phyloP scores from a whole-genome alignment of 2,888 invertebrate genomes.

The Serrognathus titanus region DNA sequence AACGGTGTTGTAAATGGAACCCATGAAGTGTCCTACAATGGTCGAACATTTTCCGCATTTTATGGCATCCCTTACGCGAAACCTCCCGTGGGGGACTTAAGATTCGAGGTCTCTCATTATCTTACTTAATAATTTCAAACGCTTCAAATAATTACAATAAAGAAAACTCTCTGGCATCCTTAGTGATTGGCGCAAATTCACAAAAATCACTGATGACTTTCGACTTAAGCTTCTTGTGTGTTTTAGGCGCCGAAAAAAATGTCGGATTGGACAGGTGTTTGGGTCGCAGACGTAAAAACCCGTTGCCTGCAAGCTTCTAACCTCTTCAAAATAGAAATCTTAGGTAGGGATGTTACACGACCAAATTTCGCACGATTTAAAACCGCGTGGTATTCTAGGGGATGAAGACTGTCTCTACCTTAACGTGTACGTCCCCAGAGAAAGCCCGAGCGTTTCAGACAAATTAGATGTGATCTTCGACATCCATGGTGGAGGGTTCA shows the following conservation, averaged over 20 bases:
- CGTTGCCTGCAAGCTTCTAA: slow-evolving; percentile 13
- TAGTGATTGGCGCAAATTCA: too few species aligned
- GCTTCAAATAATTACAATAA: too few species aligned
- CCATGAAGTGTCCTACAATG: slow-evolving; percentile 8
- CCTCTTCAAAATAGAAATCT: neutral
- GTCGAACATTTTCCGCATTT: slow-evolving; percentile 9
- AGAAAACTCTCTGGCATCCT: too few species aligned
- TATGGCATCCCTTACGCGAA: slow-evolving; percentile 15
- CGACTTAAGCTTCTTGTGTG: neutral
- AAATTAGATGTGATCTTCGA: slow-evolving; percentile 57
- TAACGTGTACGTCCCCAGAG: slow-evolving; percentile 55
- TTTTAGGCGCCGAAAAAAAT: slow-evolving; percentile 20
- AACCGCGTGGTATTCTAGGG: slow-evolving; percentile 39
- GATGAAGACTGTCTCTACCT: slow-evolving; percentile 62
- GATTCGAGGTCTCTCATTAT: slow-evolving; percentile 6
- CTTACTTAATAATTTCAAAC: too few species aligned
- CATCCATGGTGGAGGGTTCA: slow-evolving; percentile 63
- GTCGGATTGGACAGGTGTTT: slow-evolving; percentile 22
- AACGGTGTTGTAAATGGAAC: slow-evolving; percentile 9
- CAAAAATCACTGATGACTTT: too few species aligned
- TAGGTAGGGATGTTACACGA: neutral
- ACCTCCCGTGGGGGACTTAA: slow-evolving; percentile 10
- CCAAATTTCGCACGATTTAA: slow-evolving; percentile 3
- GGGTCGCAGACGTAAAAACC: slow-evolving; percentile 19
- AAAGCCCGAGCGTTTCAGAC: slow-evolving; percentile 1